Base-by-base conservation (phyloP, 2,888 invertebrate species). In the Choreutis nemorana region DNA sequence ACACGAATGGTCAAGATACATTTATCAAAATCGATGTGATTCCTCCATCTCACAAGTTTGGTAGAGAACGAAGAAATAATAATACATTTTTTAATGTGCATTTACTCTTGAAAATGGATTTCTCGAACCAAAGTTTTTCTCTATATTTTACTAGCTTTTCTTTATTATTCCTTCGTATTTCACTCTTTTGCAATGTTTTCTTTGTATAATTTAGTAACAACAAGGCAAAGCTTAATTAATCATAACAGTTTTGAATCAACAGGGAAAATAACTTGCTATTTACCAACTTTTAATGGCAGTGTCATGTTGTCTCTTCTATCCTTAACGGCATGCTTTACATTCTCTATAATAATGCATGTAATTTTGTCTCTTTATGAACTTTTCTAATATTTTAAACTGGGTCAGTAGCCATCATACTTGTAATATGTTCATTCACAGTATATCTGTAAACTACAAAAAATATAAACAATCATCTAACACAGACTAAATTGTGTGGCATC, bases 171-270 rank as follows among this genome's bases (percentile, higher is more conserved):
- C 44, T 47, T 44, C 41, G 40, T 37, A 37, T 42, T 52, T 52
- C 54, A 55, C 62, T 72, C 77, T 78, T n/a, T 77, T 78, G 78
- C 78, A 78, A 77, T 78, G 78, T 78, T 78, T 78, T 75, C 78
- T 58, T 61, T 57, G 37, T 40, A 45, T 44, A 39, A 41, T 42
- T 40, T 37, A n/a, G n/a, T n/a, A 50, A 59, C 51, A 55, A 53
- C 50, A 56, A 40, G 45, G 55, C 53, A 51, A 50, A 44, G 57
- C 63, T 55, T 51, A 48, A 42, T 32, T 30, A 33, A 45, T 40
- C 39, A 35, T 27, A 38, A 33, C 39, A 23, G 42, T 28, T 30
- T 35, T 30, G 33, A 31, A 30, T 29, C 14, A 37, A 44, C 43
- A 31, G 34, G 51, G 51, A 14, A 14, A 14, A 14, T 14, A 8